Base-by-base conservation (phyloP, 2,888 invertebrate species). In the Xestobium rufovillosum region DNA sequence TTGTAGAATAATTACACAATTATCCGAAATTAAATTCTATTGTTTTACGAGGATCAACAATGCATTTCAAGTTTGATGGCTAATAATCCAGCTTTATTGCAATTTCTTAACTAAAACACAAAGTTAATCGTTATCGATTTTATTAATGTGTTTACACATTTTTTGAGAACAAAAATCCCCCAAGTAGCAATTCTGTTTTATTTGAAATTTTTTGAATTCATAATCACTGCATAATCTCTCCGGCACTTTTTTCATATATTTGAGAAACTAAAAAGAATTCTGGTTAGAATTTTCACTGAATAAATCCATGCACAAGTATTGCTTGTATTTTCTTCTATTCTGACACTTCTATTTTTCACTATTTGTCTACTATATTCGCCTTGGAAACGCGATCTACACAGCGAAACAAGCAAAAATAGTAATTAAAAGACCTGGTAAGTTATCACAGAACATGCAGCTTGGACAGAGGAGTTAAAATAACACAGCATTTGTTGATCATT, bases 281-380 rank as follows among this genome's bases (percentile, higher is more conserved):
- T 8, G n/a, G 23, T 19, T 19, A 19, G 23, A 19, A 19, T 19
- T 52, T 48, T 51, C 53, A 58, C 59, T 55, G 48, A 60, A 54
- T 55, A 49, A 56, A 56, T 57, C 57, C 54, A 57, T 61, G 63
- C 63, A 62, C 64, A 53, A 61, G 58, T 62, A 60, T 62, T 59
- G 63, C 62, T 64, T 65, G 59, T 60, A 60, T 65, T 65, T 63
- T 65, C 65, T 61, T 62, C 62, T 65, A 65, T 67, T 66, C 66
- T 66, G 66, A 67, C 67, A 67, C 67, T 65, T 66, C 66, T 66
- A 65, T 66, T 67, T 67, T 67, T 67, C 66, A 66, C 65, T 65
- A 65, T 65, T 65, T 65, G 61, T 64, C 65, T 65, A n/a, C n/a
- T n/a, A 65, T 65, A 65, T 64, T 65, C 65, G 62, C 61, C 66